Percentiles rank a stretch among this genome's conserved stretches.
These are phyloP conservation scores for Nycticryphes semicollaris DNA, from an alignment of 2,113 vertebrate species.

Conservation along the genomic window DNA sequence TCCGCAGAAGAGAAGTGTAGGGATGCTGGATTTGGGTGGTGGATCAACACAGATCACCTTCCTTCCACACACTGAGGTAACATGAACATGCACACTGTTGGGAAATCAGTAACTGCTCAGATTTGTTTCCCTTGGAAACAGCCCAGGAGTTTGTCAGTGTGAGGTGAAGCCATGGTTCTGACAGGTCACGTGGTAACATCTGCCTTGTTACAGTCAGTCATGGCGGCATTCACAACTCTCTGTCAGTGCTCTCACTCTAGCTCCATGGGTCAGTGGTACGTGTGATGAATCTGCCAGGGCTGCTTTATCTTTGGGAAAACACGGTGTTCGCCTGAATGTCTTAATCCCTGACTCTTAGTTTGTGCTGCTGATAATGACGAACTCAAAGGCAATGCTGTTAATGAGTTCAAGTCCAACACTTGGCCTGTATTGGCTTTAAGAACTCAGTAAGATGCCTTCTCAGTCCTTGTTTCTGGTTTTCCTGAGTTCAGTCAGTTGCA, in stretches of 20 bases:
- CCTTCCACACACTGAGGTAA: conserved; percentile 85
- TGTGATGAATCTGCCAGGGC: not conserved
- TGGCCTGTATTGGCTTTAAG: not conserved
- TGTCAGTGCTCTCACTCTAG: not conserved
- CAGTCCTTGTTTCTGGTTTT: not conserved
- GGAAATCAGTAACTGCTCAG: not conserved
- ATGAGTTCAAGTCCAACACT: not conserved
- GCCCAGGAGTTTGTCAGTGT: not conserved
- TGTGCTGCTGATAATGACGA: not conserved
- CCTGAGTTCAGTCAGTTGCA: not conserved
- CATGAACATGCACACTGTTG: not conserved
- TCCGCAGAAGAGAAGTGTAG: conserved; percentile 76
- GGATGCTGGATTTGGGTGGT: conserved; percentile 93
- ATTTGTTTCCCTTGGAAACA: not conserved
- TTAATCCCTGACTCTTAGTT: not conserved
- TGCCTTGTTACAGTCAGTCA: not conserved
- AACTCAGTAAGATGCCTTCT: not conserved
- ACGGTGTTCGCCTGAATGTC: accelerated
- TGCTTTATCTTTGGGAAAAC: not conserved
- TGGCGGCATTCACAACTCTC: not conserved
- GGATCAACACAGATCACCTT: conserved; percentile 97
- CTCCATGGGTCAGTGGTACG: accelerated
- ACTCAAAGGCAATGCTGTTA: not conserved
- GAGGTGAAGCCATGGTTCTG: not conserved
- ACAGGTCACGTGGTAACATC: not conserved